phyloP scores from a whole-genome alignment of 2,888 invertebrate genomes.

The Plemyria rubiginata region DNA sequence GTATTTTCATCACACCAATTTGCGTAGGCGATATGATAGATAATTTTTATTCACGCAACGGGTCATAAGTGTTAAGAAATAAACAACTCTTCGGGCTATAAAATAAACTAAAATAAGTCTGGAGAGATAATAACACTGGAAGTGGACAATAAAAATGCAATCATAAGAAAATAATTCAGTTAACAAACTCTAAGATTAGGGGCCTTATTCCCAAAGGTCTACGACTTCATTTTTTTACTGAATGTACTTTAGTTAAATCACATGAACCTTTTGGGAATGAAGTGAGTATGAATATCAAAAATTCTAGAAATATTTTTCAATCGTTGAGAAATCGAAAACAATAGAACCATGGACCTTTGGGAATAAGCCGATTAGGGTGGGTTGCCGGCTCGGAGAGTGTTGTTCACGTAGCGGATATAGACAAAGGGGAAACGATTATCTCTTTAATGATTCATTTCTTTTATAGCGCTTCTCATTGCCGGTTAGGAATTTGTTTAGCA shows the following conservation, averaged over 20 bases:
- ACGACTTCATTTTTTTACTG: no score
- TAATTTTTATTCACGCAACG: slow-evolving; percentile 19
- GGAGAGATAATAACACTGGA: slow-evolving; percentile 9
- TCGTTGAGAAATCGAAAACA: no score
- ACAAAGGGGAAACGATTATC: no score
- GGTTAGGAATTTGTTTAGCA: not conserved
- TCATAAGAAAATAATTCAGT: not conserved
- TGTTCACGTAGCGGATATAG: no score
- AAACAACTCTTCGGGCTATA: slow-evolving; percentile 12
- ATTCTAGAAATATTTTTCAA: no score
- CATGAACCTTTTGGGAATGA: no score
- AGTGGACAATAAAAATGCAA: not conserved
- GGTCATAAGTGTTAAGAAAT: slow-evolving; percentile 23
- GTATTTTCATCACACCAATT: slow-evolving; percentile 18
- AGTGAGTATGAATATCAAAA: no score
- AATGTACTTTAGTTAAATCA: no score
- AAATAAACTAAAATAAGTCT: slow-evolving; percentile 8
- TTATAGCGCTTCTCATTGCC: not conserved
- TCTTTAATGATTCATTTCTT: not conserved
- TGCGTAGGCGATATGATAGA: slow-evolving; percentile 30
- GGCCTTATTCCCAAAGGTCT: no score
- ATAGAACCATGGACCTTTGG: no score
- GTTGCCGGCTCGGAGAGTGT: not conserved
- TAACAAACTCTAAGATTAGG: not conserved
- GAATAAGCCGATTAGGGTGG: no score